Base-by-base conservation (phyloP, 2,888 invertebrate species). In the Caenorhabditis sinica region DNA sequence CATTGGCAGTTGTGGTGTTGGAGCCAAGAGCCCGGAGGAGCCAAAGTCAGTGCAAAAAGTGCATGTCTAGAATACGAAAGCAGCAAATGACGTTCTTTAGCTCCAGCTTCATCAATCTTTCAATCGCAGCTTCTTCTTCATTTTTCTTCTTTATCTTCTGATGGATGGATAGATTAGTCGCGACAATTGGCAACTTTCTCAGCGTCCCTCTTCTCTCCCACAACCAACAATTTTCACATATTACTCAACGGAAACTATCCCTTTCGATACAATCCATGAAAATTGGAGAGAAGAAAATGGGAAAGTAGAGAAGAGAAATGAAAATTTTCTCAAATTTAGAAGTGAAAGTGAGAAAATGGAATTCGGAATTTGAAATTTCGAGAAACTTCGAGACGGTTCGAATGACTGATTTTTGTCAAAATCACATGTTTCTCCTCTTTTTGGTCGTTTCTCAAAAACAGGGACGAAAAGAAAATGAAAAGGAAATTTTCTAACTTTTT, bases 31-130 rank as follows among this genome's bases (percentile, higher is more conserved):
- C n/a, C n/a, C n/a, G 30, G 20, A 4, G 17, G 72, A 58, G 43
- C 30, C 23, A 8, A 13, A 56, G 56, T 28, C 56, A 49, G 76
- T 76, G 63, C 69, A 77, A 63, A 77, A 79, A 79, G 79, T 79
- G 72, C 79, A 79, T n/a, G 77, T 63, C 77, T 77, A 40, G 53
- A 79, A 79, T 68, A 75, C 58, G 68, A 76, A 49, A 71, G 71
- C 71, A 79, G 17, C 79, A 79, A 79, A 60, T 79, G 79, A 79
- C 71, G 79, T 72, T 79, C 79, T 53, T 40, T 20, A 20, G 20
- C 20, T 5, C 20, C 20, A 20, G 8, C 11, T 53, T 53, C 68
- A 68, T 53, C 79, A 49, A 68, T 69, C 79, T 61, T 40, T 40
- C 40, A 11, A 40, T 40, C 40, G 40, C 40, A 40, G 40, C 40